Evolutionary conservation across 2,888 invertebrate species (phyloP).

Genomic region (Hydraecia micacea): DNA sequence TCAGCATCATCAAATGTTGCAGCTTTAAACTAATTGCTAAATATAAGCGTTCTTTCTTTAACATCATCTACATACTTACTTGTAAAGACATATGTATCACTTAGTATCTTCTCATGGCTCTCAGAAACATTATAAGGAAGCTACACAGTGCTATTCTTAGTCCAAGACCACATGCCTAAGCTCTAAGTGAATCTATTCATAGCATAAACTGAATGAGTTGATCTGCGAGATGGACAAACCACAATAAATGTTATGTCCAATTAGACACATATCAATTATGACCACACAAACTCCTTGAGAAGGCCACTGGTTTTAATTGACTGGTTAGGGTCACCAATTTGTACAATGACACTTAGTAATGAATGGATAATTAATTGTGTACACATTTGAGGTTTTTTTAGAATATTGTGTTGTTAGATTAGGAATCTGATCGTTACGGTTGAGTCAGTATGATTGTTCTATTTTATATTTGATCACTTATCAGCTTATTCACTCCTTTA

Average conservation of each 20-base stretch:
- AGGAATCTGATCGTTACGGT: neutral
- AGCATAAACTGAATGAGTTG: constrained; percentile 52
- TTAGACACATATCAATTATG: constrained; percentile 70
- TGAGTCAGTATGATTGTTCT: constrained; percentile 9
- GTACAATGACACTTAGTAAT: constrained; percentile 30
- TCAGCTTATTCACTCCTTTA: neutral
- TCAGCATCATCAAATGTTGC: neutral
- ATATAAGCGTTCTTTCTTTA: neutral
- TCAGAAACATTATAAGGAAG: constrained; percentile 50
- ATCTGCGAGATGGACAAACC: constrained; percentile 50
- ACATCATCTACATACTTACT: neutral
- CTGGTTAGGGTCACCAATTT: constrained; percentile 53
- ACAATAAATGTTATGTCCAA: constrained; percentile 58
- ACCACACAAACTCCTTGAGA: constrained; percentile 55
- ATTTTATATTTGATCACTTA: neutral
- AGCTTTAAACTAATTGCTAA: neutral
- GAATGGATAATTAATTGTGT: constrained; percentile 40
- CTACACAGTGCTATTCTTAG: constrained; percentile 53
- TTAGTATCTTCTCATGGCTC: constrained; percentile 41
- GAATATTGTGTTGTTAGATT: constrained; percentile 24
- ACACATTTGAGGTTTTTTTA: constrained; percentile 46
- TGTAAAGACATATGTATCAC: constrained; percentile 13
- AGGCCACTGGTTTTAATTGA: constrained; percentile 61
- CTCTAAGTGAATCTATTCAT: constrained; percentile 60
- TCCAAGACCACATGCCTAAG: constrained; percentile 50